A percentile compares a stretch with the other conserved stretches of the same genome.
phyloP scores from a whole-genome alignment of 2,888 invertebrate species.

The Crossocerus cetratus region DNA sequence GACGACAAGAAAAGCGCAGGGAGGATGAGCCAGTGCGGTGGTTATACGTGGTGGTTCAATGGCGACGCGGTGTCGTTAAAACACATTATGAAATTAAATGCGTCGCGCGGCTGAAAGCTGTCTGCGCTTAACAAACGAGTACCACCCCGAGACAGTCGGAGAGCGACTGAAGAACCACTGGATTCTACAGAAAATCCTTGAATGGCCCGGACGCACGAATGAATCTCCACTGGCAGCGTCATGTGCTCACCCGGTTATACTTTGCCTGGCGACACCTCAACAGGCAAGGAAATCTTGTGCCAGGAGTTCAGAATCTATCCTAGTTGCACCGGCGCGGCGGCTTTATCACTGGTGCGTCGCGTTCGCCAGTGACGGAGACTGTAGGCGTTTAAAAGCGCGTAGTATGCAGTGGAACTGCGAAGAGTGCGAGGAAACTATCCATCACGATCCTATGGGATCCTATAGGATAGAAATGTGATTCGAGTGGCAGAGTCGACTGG shows the following conservation, averaged over 20 bases:
- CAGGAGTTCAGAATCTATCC: neutral
- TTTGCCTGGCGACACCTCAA: neutral
- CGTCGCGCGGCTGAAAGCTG: constrained; percentile 49
- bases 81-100: constrained; percentile 59
- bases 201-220: constrained; percentile 25
- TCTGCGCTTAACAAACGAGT: constrained; percentile 55
- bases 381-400: no score
- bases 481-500: neutral
- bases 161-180: constrained; percentile 20
- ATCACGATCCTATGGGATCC: no score
- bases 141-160: constrained; percentile 21
- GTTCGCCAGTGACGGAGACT: no score
- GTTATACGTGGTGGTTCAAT: constrained; percentile 34
- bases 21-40: constrained; percentile 34
- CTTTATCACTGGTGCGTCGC: no score
- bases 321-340: neutral
- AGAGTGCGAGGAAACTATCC: no score
- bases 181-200: constrained; percentile 27
- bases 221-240: constrained; percentile 31
- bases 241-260: neutral
- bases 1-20: neutral
- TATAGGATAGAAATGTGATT: neutral
- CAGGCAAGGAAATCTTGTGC: neutral
- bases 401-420: no score
- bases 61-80: constrained; percentile 47